Evolutionary conservation across 2,888 invertebrate species (phyloP).

Genomic region (Sarcophaga caerulescens): DNA sequence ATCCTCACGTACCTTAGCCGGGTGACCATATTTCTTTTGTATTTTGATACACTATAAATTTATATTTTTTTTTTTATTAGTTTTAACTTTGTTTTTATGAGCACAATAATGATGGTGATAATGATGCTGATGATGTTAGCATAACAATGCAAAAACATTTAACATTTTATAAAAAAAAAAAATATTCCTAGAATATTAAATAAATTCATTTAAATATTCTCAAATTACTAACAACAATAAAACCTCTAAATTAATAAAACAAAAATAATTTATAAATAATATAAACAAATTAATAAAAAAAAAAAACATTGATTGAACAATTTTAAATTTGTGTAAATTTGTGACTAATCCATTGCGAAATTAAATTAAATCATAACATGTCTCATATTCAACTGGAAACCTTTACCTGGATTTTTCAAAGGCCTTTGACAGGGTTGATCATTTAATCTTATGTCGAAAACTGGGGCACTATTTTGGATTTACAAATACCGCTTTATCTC

Average conservation of each 20-base stretch:
- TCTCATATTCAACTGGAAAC: background rate
- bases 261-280: too few species aligned
- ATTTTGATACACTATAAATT: too few species aligned
- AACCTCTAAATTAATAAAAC: constrained; percentile 34
- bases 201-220: constrained; percentile 17
- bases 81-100: too few species aligned
- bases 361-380: constrained; percentile 49
- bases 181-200: constrained; percentile 24
- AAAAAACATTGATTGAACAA: background rate
- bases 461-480: too few species aligned
- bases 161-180: constrained; percentile 3
- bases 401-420: too few species aligned
- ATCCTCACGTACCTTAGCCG: background rate
- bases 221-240: constrained; percentile 18
- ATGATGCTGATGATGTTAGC: constrained; percentile 14
- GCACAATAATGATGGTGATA: background rate
- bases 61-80: too few species aligned
- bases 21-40: too few species aligned
- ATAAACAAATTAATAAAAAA: background rate
- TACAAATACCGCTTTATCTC: too few species aligned
- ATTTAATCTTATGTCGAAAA: too few species aligned
- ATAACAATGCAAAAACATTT: constrained; percentile 40
- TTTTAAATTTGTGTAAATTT: constrained; percentile 4
- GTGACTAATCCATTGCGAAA: constrained; percentile 36
- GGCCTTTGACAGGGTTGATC: too few species aligned